Conservation (phyloP, 2,888 invertebrate species). For the Phyto melanocephala region DNA sequence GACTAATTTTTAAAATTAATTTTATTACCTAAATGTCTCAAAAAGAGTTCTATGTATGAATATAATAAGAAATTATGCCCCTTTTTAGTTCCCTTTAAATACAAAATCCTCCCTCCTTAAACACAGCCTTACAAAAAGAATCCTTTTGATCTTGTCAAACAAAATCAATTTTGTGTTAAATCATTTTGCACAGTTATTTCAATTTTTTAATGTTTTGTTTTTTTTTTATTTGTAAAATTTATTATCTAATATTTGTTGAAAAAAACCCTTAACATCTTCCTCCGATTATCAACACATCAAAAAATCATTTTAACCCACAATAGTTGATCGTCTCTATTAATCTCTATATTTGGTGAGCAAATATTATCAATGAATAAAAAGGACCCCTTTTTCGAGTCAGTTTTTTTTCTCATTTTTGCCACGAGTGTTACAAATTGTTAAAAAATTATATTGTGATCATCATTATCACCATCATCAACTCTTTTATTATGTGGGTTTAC, state of each 20-base stretch:
- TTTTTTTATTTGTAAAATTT: slow-evolving; percentile 7
- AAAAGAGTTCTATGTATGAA: background rate
- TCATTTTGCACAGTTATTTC: background rate
- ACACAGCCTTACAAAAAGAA: background rate
- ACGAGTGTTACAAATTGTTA: slow-evolving; percentile 47
- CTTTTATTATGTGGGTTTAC: slow-evolving; percentile 34
- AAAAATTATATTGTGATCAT: slow-evolving; percentile 18
- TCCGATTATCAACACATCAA: slow-evolving; percentile 38
- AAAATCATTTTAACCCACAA: slow-evolving; percentile 27
- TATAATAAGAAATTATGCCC: no score
- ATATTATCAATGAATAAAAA: background rate
- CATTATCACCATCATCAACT: slow-evolving; percentile 5
- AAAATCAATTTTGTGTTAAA: background rate
- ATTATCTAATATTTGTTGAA: slow-evolving; percentile 14
- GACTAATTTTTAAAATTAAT: background rate
- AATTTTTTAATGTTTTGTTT: background rate
- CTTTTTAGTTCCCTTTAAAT: background rate
- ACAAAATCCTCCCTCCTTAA: background rate
- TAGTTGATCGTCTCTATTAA: background rate
- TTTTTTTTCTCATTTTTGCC: background rate
- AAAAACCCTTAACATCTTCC: background rate
- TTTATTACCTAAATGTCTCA: background rate
- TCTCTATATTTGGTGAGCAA: slow-evolving; percentile 5
- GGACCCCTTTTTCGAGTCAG: background rate
- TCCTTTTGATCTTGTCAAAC: background rate